Percentiles rank a stretch among this genome's conserved stretches.
phyloP scores from a whole-genome alignment of 2,888 invertebrate species.

The Tubulanus polymorphus region DNA sequence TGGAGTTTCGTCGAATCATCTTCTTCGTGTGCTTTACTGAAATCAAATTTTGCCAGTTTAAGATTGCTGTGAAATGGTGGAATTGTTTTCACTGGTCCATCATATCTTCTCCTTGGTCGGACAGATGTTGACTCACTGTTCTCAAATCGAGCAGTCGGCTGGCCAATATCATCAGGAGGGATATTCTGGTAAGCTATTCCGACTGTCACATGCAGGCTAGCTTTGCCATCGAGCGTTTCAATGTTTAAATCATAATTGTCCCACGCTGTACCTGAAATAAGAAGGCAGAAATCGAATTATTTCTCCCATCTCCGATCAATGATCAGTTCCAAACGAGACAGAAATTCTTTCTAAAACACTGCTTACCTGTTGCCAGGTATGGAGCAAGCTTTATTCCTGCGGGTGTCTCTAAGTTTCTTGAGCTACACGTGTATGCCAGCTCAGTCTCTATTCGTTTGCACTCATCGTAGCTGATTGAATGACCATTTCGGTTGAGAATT shows the following conservation, averaged over 20 bases:
- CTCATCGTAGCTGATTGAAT: constrained; percentile 2
- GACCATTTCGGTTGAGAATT: constrained; percentile 7
- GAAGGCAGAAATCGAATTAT: too few relatives aligned
- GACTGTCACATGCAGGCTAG: constrained; percentile 9
- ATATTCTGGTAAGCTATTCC: constrained; percentile 10
- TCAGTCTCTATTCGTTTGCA: constrained; percentile 4
- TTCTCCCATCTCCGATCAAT: too few relatives aligned
- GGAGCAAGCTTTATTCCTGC: constrained; percentile 7
- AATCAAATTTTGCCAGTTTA: not conserved
- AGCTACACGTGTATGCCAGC: constrained; percentile 3
- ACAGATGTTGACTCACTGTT: too few relatives aligned
- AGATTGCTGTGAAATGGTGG: not conserved
- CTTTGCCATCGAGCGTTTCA: constrained; percentile 11
- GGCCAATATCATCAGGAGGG: too few relatives aligned
- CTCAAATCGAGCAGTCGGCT: too few relatives aligned
- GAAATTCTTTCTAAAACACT: too few relatives aligned
- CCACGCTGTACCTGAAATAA: too few relatives aligned
- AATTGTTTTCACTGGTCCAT: constrained; percentile 1
- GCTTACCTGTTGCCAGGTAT: constrained; percentile 5
- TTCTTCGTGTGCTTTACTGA: not conserved
- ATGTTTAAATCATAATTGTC: constrained; percentile 16
- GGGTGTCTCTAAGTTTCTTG: constrained; percentile 5
- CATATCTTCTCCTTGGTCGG: constrained; percentile 6
- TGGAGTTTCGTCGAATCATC: not conserved
- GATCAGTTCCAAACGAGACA: too few relatives aligned